Conservation (phyloP, 2,113 vertebrate species). For the Hyaena hyaena region DNA sequence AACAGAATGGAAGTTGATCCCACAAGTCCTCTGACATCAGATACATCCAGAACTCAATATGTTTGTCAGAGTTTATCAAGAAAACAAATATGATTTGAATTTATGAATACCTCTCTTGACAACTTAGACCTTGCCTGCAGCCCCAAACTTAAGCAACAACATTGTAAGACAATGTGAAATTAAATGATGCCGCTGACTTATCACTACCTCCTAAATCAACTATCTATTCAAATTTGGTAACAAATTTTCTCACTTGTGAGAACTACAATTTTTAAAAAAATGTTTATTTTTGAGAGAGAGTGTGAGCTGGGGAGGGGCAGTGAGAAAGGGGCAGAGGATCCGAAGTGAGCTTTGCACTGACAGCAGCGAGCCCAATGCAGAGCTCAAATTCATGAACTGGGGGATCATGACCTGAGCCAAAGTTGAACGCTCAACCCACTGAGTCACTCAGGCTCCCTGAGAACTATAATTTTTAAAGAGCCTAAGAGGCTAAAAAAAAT, state of each 20-base stretch:
- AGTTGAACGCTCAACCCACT: too few species aligned
- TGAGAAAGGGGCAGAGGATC: too few species aligned
- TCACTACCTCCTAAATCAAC: background rate
- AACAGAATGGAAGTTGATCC: background rate
- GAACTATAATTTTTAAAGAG: background rate
- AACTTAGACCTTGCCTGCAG: background rate
- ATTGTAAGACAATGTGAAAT: conserved; percentile 25
- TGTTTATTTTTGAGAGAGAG: too few species aligned
- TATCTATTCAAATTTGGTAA: background rate
- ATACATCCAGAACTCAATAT: background rate
- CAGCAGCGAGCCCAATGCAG: too few species aligned
- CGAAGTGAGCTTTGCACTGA: too few species aligned
- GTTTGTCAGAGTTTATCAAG: conserved; percentile 21
- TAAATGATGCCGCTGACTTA: background rate
- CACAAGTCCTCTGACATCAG: background rate
- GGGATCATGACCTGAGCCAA: too few species aligned
- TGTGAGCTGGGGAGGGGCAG: too few species aligned
- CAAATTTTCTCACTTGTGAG: background rate
- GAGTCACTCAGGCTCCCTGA: too few species aligned
- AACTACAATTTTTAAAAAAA: background rate
- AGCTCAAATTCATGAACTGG: too few species aligned
- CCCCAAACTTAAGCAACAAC: background rate
- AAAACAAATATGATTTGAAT: conserved; percentile 15
- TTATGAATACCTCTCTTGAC: background rate
- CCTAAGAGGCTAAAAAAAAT: conserved; percentile 6